Base-by-base conservation (phyloP, 2,113 vertebrate genomes). In the Ploceus nigricollis region DNA sequence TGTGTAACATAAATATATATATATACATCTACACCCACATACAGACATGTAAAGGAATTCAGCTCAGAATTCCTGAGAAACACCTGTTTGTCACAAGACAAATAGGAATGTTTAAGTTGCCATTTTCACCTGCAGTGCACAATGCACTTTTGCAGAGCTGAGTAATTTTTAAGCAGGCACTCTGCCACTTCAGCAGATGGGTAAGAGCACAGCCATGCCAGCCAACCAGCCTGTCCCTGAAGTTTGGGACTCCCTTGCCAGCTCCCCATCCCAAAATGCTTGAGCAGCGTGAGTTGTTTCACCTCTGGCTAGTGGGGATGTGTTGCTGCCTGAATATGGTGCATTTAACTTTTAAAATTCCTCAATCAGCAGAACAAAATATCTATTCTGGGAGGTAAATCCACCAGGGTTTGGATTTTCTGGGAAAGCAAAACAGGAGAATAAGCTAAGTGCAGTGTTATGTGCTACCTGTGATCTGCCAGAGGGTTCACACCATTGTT, bases 111-210 rank as follows among this genome's bases (percentile, higher is more conserved):
- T 47, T 82, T 45, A 53, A 65, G 60, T 15, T 87, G 73, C 40
- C 40, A 35, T 61, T 87, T 92, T 68, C 73, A 79, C 73, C 45
- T 68, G 11, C 21, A 13, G 63, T 0, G 4, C 78, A 65, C 39
- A 51, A 45, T 13, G 37, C 33, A 10, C 21, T 82, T 85, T 3
- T 51, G 51, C 25, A 73, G 60, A 0, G 0, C 31, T 17, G 18
- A 40, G 82, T 15, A 21, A 37, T 76, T 82, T 89, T 47, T n/a
- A 65, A 79, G 73, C 44, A 47, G 91, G 91, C 84, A 93, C 25
- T 2, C 28, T 79, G 93, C 91, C 94, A 72, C 70, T 44, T 44
- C 12, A 79, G 58, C 93, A 92, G 89, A 84, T 68, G 91, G 80
- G 33, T 12, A 54, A 35, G 71, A 69, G 24, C 7, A 23, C 51